phyloP scores from a whole-genome alignment of 2,888 invertebrate genomes.

The Dryobotodes eremita region DNA sequence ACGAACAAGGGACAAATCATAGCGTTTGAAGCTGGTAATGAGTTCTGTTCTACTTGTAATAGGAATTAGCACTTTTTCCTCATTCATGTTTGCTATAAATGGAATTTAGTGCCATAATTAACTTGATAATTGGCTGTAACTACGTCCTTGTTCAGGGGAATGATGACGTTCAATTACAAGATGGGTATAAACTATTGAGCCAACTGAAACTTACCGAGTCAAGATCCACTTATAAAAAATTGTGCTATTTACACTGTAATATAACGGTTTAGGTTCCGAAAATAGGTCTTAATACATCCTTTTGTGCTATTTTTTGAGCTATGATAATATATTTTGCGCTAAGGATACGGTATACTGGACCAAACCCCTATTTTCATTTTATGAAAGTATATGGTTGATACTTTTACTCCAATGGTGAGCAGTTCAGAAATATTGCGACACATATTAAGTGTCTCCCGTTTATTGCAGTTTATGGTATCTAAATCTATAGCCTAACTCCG shows the following conservation, averaged over 20 bases:
- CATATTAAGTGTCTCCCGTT: not conserved
- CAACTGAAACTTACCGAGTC: no score
- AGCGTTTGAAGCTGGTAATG: not conserved
- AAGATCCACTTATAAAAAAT: no score
- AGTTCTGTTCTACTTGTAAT: constrained; percentile 10
- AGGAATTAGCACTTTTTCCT: constrained; percentile 16
- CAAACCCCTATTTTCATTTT: not conserved
- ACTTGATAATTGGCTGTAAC: no score
- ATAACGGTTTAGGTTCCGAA: no score
- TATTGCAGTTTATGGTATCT: constrained; percentile 33
- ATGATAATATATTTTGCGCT: not conserved
- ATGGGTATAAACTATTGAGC: no score
- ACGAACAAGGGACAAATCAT: not conserved
- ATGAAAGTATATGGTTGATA: not conserved
- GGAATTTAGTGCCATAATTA: not conserved
- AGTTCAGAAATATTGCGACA: constrained; percentile 15
- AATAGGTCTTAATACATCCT: no score
- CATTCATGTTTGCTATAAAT: constrained; percentile 11
- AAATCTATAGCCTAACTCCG: constrained; percentile 21
- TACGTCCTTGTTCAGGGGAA: no score
- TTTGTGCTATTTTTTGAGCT: not conserved
- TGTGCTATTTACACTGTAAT: no score
- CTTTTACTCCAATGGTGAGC: not conserved
- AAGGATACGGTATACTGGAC: not conserved
- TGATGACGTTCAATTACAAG: no score